These are phyloP conservation scores for Oreotrochilus melanogaster DNA, from an alignment of 2,113 vertebrate genomes.

Conservation along the genomic window DNA sequence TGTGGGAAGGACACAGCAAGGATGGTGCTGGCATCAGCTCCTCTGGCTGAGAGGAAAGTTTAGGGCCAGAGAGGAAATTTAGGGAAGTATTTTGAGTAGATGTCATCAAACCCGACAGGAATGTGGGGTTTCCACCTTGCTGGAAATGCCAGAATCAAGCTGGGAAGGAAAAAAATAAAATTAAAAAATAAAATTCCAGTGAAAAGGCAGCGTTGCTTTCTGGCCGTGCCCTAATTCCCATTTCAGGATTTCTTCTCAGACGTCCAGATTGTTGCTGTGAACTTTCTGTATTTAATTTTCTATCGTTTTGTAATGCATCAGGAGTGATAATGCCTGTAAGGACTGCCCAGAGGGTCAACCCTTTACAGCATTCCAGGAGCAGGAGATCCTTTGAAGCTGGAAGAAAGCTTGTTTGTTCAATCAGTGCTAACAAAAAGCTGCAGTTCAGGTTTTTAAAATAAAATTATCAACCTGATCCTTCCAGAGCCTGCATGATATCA, in stretches of 20 bases:
- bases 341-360: conserved; percentile 61
- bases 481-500: neutral
- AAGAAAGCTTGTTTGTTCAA: conserved; percentile 73
- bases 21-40: fast-evolving
- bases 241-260: conserved; percentile 42
- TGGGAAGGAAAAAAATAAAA: neutral
- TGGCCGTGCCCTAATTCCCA: conserved; percentile 3
- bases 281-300: conserved; percentile 57
- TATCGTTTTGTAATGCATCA: conserved; percentile 21
- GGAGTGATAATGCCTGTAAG: conserved; percentile 21
- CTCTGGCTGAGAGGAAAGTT: too few species aligned
- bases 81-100: neutral
- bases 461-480: conserved; percentile 44
- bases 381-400: conserved; percentile 57
- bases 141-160: neutral
- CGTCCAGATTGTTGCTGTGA: conserved; percentile 26
- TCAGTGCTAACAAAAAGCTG: conserved; percentile 52
- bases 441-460: conserved; percentile 52
- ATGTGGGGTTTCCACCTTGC: neutral
- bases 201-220: neutral
- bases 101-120: neutral
- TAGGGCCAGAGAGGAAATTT: neutral
- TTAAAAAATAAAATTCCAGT: neutral
- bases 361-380: conserved; percentile 50
- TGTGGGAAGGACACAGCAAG: fast-evolving